Conservation (phyloP, 2,113 vertebrate species). For the Elanoides forficatus region DNA sequence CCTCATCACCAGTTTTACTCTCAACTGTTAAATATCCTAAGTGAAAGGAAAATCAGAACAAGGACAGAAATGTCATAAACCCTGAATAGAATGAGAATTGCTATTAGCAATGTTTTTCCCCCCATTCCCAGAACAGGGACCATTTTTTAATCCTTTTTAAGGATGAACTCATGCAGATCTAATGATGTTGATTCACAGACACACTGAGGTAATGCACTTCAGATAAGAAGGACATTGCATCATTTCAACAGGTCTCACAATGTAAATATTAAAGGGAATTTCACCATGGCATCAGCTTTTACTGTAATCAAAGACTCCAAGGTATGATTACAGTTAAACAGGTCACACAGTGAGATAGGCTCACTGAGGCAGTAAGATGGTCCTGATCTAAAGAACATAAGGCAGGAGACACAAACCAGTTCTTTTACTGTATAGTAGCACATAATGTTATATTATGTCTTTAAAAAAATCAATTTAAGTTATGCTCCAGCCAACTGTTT, state of each 20-base stretch:
- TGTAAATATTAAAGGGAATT: slow-evolving; percentile 64
- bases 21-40: not conserved
- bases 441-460: not conserved
- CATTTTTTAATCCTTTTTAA: slow-evolving; percentile 43
- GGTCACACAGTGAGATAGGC: not conserved
- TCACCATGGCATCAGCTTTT: slow-evolving; percentile 70
- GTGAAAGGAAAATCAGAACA: not conserved
- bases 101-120: not conserved
- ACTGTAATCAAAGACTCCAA: slow-evolving; percentile 57
- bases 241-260: slow-evolving; percentile 65
- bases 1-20: not conserved
- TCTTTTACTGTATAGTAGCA: not conserved
- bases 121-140: slow-evolving; percentile 43
- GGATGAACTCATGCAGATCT: slow-evolving; percentile 74
- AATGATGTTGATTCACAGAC: slow-evolving; percentile 78
- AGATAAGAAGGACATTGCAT: slow-evolving; percentile 59
- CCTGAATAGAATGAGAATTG: not conserved
- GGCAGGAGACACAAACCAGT: not conserved
- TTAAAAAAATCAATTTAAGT: slow-evolving; percentile 3
- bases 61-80: not conserved
- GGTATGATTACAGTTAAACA: not conserved
- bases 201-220: slow-evolving; percentile 73
- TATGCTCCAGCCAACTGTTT: slow-evolving; percentile 69
- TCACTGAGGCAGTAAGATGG: slow-evolving; percentile 46
- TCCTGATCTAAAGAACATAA: slow-evolving; percentile 19